Percentiles rank a stretch among this genome's conserved stretches.
phyloP scores from a whole-genome alignment of 2,113 vertebrate genomes.

The Panthera tigris region DNA sequence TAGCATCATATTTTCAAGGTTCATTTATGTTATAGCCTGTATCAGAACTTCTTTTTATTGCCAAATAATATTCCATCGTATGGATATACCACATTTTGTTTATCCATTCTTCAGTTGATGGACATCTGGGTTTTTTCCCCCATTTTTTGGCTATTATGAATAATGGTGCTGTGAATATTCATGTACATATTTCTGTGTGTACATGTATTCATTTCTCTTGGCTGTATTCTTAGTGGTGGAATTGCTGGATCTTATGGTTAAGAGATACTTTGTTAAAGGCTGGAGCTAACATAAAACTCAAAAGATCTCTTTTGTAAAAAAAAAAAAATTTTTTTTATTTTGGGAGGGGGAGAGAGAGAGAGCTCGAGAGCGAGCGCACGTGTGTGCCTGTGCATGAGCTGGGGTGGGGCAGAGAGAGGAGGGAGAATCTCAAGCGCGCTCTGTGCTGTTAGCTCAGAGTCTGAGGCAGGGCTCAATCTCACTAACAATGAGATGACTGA shows the following conservation, averaged over 20 bases:
- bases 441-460: too few species aligned
- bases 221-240: background rate
- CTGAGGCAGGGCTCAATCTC: too few species aligned
- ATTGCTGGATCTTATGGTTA: background rate
- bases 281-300: background rate
- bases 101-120: background rate
- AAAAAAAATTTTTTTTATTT: too few species aligned
- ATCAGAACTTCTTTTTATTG: background rate
- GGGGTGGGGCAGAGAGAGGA: too few species aligned
- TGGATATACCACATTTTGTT: background rate
- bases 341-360: too few species aligned
- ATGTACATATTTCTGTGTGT: background rate
- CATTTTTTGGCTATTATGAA: background rate
- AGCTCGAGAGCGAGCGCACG: accelerated
- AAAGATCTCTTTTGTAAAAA: background rate
- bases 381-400: too few species aligned
- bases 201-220: background rate
- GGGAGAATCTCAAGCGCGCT: too few species aligned
- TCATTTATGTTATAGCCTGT: background rate
- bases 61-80: background rate
- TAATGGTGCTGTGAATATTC: background rate
- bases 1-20: background rate
- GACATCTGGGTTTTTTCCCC: background rate
- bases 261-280: background rate
- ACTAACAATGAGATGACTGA: too few species aligned